Evolutionary conservation across 30 jellyfish, hydroid and myxozoan genomes (phyloP).

Genomic region (Aurelia aurita complex sp. Pacific): DNA sequence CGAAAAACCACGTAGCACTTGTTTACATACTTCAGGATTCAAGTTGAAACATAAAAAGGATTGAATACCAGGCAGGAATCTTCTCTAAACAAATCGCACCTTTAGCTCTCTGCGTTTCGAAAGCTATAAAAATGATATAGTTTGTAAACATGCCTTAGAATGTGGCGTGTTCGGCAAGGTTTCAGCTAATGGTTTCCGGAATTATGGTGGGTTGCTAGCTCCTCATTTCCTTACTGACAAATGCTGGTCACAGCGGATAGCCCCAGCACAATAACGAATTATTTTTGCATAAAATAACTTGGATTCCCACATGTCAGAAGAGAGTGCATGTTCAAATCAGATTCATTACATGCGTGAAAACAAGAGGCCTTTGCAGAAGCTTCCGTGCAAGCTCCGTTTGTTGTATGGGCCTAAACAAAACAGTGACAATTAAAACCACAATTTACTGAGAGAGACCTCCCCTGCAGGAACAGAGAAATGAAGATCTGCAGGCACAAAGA

Average conservation of each 20-base stretch:
- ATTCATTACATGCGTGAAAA: too few relatives aligned
- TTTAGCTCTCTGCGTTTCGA: slow-evolving; percentile 34
- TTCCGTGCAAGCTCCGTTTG: too few relatives aligned
- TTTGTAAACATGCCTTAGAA: slow-evolving; percentile 50
- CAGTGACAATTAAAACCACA: too few relatives aligned
- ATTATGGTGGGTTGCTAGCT: slow-evolving; percentile 68
- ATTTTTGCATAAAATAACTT: slow-evolving; percentile 20
- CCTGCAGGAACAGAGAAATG: too few relatives aligned
- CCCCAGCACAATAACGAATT: slow-evolving; percentile 50
- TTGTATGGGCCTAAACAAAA: too few relatives aligned
- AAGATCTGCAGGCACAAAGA: too few relatives aligned
- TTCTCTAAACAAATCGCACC: slow-evolving; percentile 60
- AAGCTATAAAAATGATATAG: slow-evolving; percentile 45
- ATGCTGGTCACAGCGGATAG: slow-evolving; percentile 70
- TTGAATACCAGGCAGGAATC: slow-evolving; percentile 43
- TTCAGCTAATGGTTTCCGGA: slow-evolving; percentile 71
- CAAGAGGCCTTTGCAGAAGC: too few relatives aligned
- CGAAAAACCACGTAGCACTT: too few relatives aligned
- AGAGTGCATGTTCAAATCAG: neutral
- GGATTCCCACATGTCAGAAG: slow-evolving; percentile 50
- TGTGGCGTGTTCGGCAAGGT: slow-evolving; percentile 74
- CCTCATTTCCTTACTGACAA: slow-evolving; percentile 59
- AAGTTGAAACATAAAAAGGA: too few relatives aligned
- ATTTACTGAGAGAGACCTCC: too few relatives aligned
- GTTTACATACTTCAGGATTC: too few relatives aligned